Conservation (phyloP, 2,113 vertebrate species). For the Neolamprologus sp. region DNA sequence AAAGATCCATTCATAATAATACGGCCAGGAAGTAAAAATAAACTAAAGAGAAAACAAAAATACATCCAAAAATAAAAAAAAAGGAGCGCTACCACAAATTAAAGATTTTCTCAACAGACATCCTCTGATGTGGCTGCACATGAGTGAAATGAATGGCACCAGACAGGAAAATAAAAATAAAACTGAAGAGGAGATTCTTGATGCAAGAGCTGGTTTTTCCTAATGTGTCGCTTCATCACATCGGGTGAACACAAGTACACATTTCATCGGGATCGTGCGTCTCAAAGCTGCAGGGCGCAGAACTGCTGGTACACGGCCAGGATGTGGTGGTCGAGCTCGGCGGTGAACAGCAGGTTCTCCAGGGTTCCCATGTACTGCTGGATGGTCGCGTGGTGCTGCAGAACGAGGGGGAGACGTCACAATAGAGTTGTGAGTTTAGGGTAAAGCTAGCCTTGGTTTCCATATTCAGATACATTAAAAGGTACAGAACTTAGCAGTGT, state of each 20-base stretch:
- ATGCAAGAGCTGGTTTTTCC: slow-evolving; percentile 58
- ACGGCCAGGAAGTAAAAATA: slow-evolving; percentile 16
- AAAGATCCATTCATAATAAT: slow-evolving; percentile 35
- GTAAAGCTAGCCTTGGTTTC: not conserved
- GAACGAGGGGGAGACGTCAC: not conserved
- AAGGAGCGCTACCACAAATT: not conserved
- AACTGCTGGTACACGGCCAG: slow-evolving; percentile 97
- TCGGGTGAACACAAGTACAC: not conserved
- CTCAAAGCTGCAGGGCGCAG: slow-evolving; percentile 91
- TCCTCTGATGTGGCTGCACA: not conserved
- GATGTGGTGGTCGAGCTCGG: slow-evolving; percentile 95
- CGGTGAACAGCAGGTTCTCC: slow-evolving; percentile 97
- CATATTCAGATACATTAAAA: not conserved
- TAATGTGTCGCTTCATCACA: not conserved
- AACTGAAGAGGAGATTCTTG: slow-evolving; percentile 53
- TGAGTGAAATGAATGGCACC: slow-evolving; percentile 13
- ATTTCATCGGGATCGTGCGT: not conserved
- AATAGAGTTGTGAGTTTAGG: not conserved
- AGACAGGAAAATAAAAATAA: not conserved
- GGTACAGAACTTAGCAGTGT: not conserved
- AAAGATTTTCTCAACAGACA: not conserved
- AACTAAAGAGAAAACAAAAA: not conserved
- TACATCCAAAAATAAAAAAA: not conserved
- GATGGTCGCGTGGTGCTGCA: slow-evolving; percentile 92
- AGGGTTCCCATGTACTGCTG: slow-evolving; percentile 98